A percentile compares a stretch with the other conserved stretches of the same genome.
These are phyloP conservation scores for Montipora capricornis DNA, from an alignment of 64 coral and sea anemone genomes.

Conservation along the genomic window DNA sequence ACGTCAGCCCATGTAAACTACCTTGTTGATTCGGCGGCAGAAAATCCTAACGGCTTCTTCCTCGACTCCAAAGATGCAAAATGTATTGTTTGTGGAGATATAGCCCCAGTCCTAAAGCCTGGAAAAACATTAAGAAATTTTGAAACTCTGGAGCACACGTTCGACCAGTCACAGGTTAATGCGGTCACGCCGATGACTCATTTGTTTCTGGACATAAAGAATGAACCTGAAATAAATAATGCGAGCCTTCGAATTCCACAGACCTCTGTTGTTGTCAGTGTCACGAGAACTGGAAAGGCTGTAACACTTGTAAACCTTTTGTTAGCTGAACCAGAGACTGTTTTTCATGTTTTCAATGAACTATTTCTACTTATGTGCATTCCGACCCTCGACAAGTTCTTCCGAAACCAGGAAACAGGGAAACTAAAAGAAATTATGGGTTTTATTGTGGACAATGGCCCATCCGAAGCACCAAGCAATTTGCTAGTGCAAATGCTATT, in stretches of 20 bases:
- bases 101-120: constrained; percentile 51
- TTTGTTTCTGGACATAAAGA: constrained; percentile 29
- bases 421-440: constrained; percentile 53
- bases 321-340: constrained; percentile 44
- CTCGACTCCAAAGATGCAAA: constrained; percentile 67
- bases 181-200: constrained; percentile 56
- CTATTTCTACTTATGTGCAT: constrained; percentile 43
- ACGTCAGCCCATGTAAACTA: constrained; percentile 41
- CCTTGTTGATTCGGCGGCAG: constrained; percentile 41
- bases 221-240: neutral
- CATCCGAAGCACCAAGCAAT: constrained; percentile 53
- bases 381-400: constrained; percentile 19
- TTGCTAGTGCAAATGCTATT: constrained; percentile 40
- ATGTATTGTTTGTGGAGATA: constrained; percentile 41
- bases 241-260: neutral
- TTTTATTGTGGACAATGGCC: constrained; percentile 71
- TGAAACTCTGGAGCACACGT: constrained; percentile 52
- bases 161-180: constrained; percentile 45
- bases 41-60: constrained; percentile 17
- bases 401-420: constrained; percentile 47
- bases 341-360: constrained; percentile 62
- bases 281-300: constrained; percentile 21
- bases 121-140: constrained; percentile 5
- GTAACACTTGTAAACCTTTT: constrained; percentile 41
- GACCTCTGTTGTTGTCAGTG: neutral